Percentiles rank a stretch among this genome's conserved stretches.
Evolutionary conservation across 2,888 invertebrate species (phyloP).

Genomic region (Hypsopygia costalis): DNA sequence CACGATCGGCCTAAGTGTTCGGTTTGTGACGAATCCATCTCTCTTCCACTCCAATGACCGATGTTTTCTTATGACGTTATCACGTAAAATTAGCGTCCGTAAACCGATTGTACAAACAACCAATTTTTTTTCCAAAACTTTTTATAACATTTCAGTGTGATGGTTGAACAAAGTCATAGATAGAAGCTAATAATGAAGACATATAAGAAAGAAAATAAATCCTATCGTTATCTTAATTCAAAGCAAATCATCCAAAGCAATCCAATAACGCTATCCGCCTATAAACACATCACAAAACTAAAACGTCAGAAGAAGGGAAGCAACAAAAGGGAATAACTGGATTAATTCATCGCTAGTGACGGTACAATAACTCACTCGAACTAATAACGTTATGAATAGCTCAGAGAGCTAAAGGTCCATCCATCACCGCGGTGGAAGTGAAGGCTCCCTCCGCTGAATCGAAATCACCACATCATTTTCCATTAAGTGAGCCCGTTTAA

Average conservation of each 20-base stretch:
- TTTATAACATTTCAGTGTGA: too few relatives aligned
- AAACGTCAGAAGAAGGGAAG: constrained; percentile 5
- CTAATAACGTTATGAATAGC: constrained; percentile 48
- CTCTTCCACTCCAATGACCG: too few relatives aligned
- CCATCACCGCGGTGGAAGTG: constrained; percentile 32
- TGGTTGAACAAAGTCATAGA: too few relatives aligned
- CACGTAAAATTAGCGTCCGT: too few relatives aligned
- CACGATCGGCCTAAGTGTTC: too few relatives aligned
- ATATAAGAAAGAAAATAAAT: too few relatives aligned
- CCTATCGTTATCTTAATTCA: too few relatives aligned
- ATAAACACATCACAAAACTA: constrained; percentile 9
- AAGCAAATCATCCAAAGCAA: neutral
- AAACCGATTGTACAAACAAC: too few relatives aligned
- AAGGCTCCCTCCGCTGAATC: constrained; percentile 27
- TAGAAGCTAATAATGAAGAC: too few relatives aligned
- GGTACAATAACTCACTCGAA: constrained; percentile 29
- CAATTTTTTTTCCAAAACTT: too few relatives aligned
- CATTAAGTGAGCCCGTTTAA: constrained; percentile 21
- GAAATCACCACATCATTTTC: constrained; percentile 45
- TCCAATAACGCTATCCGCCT: neutral
- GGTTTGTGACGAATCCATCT: too few relatives aligned
- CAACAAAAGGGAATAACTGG: constrained; percentile 11
- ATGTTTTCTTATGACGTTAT: too few relatives aligned
- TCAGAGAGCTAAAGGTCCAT: constrained; percentile 25
- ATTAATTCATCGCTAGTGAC: constrained; percentile 28